Conservation (phyloP, 1,140 invertebrate species). For the Oscheius sp. region DNA sequence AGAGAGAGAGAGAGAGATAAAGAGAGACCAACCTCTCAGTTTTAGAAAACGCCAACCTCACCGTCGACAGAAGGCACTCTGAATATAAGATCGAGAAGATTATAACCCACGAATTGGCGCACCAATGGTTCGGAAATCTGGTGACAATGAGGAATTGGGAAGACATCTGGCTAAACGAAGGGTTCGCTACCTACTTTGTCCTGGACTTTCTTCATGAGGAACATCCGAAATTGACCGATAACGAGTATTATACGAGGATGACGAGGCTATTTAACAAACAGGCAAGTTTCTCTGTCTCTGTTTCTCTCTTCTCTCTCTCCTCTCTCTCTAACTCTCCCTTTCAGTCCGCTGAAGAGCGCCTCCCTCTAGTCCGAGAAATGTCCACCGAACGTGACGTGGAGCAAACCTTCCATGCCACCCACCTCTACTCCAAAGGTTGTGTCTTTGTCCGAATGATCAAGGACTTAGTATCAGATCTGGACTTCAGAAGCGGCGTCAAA, state of each 20-base stretch:
- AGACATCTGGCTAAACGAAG: conserved; percentile 66
- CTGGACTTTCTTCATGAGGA: conserved; percentile 52
- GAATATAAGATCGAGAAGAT: conserved; percentile 56
- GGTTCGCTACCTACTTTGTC: conserved; percentile 63
- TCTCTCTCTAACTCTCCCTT: conserved; percentile 2
- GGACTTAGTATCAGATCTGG: conserved; percentile 47
- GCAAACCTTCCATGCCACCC: conserved; percentile 49
- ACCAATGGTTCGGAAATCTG: conserved; percentile 65
- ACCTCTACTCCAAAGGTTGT: conserved; percentile 56
- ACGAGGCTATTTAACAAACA: conserved; percentile 44
- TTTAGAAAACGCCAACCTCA: conserved; percentile 37
- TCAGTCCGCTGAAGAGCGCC: conserved; percentile 29
- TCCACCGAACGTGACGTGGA: conserved; percentile 41
- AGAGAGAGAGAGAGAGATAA: neutral
- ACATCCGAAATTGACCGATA: conserved; percentile 52
- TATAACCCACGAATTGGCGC: conserved; percentile 53
- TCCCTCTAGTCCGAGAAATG: conserved; percentile 36
- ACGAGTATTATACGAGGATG: conserved; percentile 47
- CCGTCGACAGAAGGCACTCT: conserved; percentile 54
- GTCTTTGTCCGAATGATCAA: conserved; percentile 53
- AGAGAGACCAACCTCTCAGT: neutral
- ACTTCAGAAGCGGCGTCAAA: conserved; percentile 47
- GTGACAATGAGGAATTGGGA: conserved; percentile 65
- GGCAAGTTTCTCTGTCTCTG: conserved; percentile 18
- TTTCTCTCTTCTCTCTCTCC: neutral